These are phyloP conservation scores for Euura saliciscinereae DNA, from an alignment of 1,140 invertebrate species.

Conservation along the genomic window DNA sequence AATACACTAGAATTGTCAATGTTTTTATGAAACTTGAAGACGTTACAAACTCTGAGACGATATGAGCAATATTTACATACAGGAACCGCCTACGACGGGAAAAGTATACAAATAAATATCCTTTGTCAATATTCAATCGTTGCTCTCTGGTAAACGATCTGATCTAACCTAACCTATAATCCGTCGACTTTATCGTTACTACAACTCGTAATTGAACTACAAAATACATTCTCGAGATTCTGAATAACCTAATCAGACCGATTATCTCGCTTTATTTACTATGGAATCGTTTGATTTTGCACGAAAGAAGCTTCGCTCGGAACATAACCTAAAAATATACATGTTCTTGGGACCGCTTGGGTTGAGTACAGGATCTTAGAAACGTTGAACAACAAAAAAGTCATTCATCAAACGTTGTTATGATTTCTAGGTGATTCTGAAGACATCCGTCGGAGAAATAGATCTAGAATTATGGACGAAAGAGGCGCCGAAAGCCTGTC, in stretches of 20 bases:
- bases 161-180: slow-evolving; percentile 12
- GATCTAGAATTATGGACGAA: slow-evolving; percentile 98
- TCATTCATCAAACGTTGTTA: too few species aligned
- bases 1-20: neutral
- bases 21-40: slow-evolving; percentile 23
- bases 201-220: too few species aligned
- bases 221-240: too few species aligned
- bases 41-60: slow-evolving; percentile 41
- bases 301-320: too few species aligned
- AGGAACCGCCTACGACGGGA: slow-evolving; percentile 92
- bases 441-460: slow-evolving; percentile 94
- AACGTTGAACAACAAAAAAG: neutral
- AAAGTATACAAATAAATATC: slow-evolving; percentile 71
- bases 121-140: neutral
- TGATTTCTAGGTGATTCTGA: slow-evolving; percentile 84
- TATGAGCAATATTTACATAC: slow-evolving; percentile 97
- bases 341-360: too few species aligned
- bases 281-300: too few species aligned
- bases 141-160: too few species aligned
- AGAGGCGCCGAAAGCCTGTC: slow-evolving; percentile 93
- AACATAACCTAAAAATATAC: too few species aligned
- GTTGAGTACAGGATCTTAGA: too few species aligned
- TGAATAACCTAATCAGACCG: too few species aligned
- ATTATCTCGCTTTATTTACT: too few species aligned
- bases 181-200: neutral